Evolutionary conservation across 2,797 vertebrate genomes (phyloP).

Genomic region (Silurus aristotelis): DNA sequence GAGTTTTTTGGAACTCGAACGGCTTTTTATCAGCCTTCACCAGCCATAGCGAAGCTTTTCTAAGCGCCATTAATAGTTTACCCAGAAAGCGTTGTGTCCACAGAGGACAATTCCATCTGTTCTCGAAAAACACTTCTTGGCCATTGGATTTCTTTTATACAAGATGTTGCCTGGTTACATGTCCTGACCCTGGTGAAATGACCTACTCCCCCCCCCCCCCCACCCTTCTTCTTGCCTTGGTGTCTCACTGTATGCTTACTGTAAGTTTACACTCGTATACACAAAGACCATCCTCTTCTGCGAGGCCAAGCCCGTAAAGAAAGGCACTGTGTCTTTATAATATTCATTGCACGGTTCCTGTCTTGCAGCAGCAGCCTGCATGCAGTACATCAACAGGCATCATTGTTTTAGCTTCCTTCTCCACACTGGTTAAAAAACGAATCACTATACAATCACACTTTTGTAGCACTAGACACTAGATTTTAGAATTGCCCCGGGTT

Average conservation of each 20-base stretch:
- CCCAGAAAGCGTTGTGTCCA: constrained; percentile 11
- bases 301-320: background rate
- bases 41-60: background rate
- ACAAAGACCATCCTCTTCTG: constrained; percentile 10
- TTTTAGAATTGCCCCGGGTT: background rate
- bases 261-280: constrained; percentile 5
- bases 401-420: constrained; percentile 32
- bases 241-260: background rate
- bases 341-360: background rate
- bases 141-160: constrained; percentile 2
- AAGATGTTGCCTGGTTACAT: constrained; percentile 6
- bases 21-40: constrained; percentile 16
- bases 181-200: background rate
- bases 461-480: background rate
- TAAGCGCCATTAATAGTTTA: background rate
- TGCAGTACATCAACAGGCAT: constrained; percentile 14
- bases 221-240: constrained; percentile 1
- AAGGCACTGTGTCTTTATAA: constrained; percentile 3
- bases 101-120: background rate
- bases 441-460: constrained; percentile 21
- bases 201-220: background rate
- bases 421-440: background rate
- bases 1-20: background rate
- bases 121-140: background rate
- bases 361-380: background rate